These are phyloP conservation scores for Graptemys geographica DNA, from an alignment of 2,797 vertebrate genomes.

Conservation along the genomic window DNA sequence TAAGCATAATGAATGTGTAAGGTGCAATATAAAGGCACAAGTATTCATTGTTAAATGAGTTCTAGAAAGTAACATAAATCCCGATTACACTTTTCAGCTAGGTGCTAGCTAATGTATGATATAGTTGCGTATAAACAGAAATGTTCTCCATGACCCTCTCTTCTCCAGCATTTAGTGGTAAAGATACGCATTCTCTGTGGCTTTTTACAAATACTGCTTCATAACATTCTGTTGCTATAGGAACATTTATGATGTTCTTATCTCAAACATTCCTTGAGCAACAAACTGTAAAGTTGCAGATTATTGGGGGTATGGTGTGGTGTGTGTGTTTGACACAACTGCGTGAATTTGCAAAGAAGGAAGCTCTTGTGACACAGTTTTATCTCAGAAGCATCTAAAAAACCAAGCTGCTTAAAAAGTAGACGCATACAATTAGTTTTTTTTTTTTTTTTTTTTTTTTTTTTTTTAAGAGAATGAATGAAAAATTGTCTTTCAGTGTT, in stretches of 20 bases:
- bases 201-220: conserved; percentile 37
- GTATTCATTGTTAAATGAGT: not conserved
- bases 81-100: not conserved
- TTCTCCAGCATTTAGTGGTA: conserved; percentile 15
- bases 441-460: too few species aligned
- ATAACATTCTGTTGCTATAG: conserved; percentile 42
- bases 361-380: not conserved
- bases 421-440: not conserved
- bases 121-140: conserved; percentile 45
- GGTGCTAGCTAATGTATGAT: not conserved
- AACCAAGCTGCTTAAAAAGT: not conserved
- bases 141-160: conserved; percentile 38
- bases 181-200: conserved; percentile 43
- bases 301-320: conserved; percentile 41
- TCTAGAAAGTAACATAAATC: not conserved
- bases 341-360: not conserved
- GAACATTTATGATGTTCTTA: conserved; percentile 44
- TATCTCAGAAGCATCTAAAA: not conserved
- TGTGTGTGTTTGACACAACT: not conserved
- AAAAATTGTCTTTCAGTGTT: not conserved
- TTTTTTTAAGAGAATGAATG: not conserved
- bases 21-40: not conserved
- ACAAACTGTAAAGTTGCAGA: conserved; percentile 46
- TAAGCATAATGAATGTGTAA: not conserved
- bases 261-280: conserved; percentile 46